Evolutionary conservation across 2,113 vertebrate genomes (phyloP).

Genomic region (Ginglymostoma cirratum): DNA sequence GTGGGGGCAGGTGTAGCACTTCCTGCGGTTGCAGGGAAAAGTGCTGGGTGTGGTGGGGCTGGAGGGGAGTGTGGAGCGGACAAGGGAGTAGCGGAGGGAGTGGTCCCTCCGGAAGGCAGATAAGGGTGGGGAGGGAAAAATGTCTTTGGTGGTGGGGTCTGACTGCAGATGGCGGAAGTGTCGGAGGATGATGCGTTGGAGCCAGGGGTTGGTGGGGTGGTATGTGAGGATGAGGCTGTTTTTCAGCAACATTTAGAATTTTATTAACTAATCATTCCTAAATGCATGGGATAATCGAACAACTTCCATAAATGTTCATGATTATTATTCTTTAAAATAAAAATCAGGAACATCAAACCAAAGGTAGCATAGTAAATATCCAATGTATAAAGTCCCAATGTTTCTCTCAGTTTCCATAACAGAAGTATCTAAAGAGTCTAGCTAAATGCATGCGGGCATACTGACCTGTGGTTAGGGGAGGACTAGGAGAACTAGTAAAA

Average conservation of each 20-base stretch:
- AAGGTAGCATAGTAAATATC: neutral
- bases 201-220: no score
- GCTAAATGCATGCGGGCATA: constrained; percentile 76
- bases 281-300: neutral
- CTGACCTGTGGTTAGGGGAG: constrained; percentile 99
- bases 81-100: no score
- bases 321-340: neutral
- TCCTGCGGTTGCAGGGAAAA: no score
- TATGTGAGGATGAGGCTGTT: no score
- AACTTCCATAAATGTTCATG: neutral
- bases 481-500: constrained; percentile 68
- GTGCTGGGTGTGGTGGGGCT: no score
- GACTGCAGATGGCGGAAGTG: no score
- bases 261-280: neutral
- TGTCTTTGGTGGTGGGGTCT: no score
- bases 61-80: no score
- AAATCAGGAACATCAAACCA: neutral
- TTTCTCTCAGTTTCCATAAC: constrained; percentile 9
- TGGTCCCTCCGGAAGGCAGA: no score
- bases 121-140: no score
- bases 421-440: constrained; percentile 68
- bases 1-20: no score
- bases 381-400: neutral
- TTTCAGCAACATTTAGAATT: neutral
- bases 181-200: no score